These are phyloP conservation scores for Brenthis hecate DNA, from an alignment of 2,888 invertebrate species.

Conservation along the genomic window DNA sequence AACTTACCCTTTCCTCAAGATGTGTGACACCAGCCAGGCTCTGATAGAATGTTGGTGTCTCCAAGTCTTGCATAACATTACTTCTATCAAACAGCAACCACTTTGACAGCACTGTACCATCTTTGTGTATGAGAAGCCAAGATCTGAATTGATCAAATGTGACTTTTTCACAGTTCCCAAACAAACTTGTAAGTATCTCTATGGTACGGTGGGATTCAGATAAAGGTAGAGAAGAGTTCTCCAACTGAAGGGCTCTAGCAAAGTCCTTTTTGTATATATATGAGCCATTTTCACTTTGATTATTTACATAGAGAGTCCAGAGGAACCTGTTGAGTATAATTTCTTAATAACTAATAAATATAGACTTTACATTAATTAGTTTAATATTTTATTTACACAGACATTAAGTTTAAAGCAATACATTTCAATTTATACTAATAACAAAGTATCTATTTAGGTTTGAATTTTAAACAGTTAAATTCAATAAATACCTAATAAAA, in stretches of 20 bases:
- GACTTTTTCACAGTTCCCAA: conserved; percentile 76
- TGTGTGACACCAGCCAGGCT: conserved; percentile 97
- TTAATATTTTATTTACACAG: too few relatives aligned
- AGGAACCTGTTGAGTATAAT: conserved; percentile 83
- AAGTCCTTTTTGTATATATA: conserved; percentile 90
- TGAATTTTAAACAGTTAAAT: not conserved
- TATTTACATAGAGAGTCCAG: conserved; percentile 93
- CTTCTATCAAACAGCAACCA: conserved; percentile 91
- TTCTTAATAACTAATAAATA: not conserved
- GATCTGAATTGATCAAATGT: conserved; percentile 89
- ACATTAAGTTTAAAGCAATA: too few relatives aligned
- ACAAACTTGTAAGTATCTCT: conserved; percentile 68
- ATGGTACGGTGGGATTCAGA: conserved; percentile 59
- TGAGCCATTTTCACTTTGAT: conserved; percentile 84
- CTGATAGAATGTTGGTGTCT: conserved; percentile 96
- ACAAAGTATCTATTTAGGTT: too few relatives aligned
- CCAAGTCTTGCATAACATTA: conserved; percentile 89
- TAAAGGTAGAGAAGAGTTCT: conserved; percentile 72
- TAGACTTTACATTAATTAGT: too few relatives aligned
- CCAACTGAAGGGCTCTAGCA: conserved; percentile 83
- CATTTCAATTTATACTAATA: too few relatives aligned
- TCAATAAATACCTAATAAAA: not conserved
- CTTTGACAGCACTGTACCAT: conserved; percentile 89
- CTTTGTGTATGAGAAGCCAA: conserved; percentile 89
- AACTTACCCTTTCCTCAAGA: conserved; percentile 87